phyloP scores from a whole-genome alignment of 1,140 invertebrate genomes.

The Diachasma alloeum region DNA sequence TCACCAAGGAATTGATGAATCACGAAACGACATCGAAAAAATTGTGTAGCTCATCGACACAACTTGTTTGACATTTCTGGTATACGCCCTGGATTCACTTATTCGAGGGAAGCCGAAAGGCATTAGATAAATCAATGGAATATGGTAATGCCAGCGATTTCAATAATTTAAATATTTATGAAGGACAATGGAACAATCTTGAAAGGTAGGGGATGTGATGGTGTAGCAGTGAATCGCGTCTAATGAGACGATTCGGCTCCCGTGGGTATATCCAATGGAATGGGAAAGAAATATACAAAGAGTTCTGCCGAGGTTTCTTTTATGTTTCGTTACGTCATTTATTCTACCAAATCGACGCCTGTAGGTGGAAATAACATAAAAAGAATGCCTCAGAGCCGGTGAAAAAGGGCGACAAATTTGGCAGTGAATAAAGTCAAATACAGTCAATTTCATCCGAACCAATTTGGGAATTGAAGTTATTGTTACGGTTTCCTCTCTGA shows the following conservation, averaged over 20 bases:
- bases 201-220: conserved; percentile 47
- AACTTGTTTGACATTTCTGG: too few relatives aligned
- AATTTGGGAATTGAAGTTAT: not conserved
- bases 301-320: not conserved
- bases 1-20: too few relatives aligned
- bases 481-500: too few relatives aligned
- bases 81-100: not conserved
- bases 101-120: conserved; percentile 33
- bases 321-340: conserved; percentile 1
- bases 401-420: conserved; percentile 15
- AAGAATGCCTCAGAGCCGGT: conserved; percentile 18
- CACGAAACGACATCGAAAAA: too few relatives aligned
- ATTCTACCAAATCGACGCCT: not conserved
- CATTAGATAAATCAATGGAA: conserved; percentile 63
- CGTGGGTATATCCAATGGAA: conserved; percentile 32
- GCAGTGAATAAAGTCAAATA: conserved; percentile 51
- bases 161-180: conserved; percentile 66
- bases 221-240: conserved; percentile 59
- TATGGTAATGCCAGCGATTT: conserved; percentile 61
- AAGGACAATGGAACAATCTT: conserved; percentile 64
- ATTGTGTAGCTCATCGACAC: too few relatives aligned
- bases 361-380: conserved; percentile 11
- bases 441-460: conserved; percentile 43
- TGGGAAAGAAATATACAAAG: conserved; percentile 2
- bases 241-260: conserved; percentile 57